Base-by-base conservation (phyloP, 2,113 vertebrate genomes). In the Hippocampus mohnikei region DNA sequence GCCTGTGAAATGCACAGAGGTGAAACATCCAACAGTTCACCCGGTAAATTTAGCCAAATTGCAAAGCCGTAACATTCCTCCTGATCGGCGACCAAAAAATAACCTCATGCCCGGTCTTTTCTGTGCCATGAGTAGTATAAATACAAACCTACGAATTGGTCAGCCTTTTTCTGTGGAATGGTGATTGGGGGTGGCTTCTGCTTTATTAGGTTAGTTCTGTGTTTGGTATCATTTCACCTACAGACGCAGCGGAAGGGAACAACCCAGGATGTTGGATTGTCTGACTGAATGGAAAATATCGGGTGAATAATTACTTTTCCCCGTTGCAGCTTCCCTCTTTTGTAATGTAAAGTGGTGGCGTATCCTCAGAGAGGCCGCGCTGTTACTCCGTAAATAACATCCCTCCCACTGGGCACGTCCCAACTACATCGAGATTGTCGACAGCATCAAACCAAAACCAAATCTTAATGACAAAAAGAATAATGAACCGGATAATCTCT, bases 121-220 rank as follows among this genome's bases (percentile, higher is more conserved):
- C 76, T 10, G 9, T 81, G 69, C 73, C 80, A 71, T 88, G 82
- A 81, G 87, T 89, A 72, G 78, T 71, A 87, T 80, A 89, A 88
- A 87, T 91, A 92, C 90, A 85, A 85, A 88, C 88, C 89, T 89
- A 75, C 81, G 84, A 86, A 85, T 89, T 88, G 82, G 80, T 88
- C 89, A 89, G 85, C 78, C 69, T 86, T 84, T 85, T 85, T 83
- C 67, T 72, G 77, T 72, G 60, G 55, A 71, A 76, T 81, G 81
- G 84, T 77, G 72, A 79, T 83, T 88, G 78, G 74, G 64, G 55
- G 75, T 66, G 42, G 73, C 70, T 52, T 8, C 21, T 42, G 76
- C 77, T 80, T 88, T 87, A 89, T 89, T 89, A 90, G 87, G 72
- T 81, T 69, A 66, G 78, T 73, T 71, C 70, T 66, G 75, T 79